Percentiles rank a stretch among this genome's conserved stretches.
These are phyloP conservation scores for Drosophila albomicans DNA, from an alignment of 1,140 invertebrate species.

Conservation along the genomic window DNA sequence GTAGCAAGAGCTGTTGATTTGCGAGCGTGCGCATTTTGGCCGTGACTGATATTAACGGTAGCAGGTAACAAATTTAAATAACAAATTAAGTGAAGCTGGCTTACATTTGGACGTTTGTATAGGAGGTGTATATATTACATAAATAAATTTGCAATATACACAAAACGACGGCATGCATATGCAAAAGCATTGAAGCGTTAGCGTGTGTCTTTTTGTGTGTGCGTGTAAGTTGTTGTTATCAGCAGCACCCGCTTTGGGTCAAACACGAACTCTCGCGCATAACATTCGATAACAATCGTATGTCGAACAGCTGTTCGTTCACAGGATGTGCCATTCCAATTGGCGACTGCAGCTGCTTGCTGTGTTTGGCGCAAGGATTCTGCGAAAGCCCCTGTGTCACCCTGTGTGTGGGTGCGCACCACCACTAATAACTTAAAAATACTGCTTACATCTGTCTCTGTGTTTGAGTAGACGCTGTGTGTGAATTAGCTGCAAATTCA, in stretches of 20 bases:
- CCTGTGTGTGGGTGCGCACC: conserved; percentile 24
- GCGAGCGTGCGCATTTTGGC: conserved; percentile 36
- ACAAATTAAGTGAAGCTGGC: conserved; percentile 31
- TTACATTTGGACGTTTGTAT: neutral
- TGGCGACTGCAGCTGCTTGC: neutral
- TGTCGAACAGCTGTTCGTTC: conserved; percentile 27
- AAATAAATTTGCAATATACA: conserved; percentile 31
- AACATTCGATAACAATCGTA: conserved; percentile 43
- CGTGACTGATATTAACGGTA: conserved; percentile 52
- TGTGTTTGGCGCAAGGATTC: conserved; percentile 27
- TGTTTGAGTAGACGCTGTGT: neutral
- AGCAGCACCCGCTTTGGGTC: conserved; percentile 2
- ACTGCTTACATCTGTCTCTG: neutral
- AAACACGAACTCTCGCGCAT: neutral
- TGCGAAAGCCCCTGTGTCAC: conserved; percentile 19
- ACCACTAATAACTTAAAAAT: conserved; percentile 2
- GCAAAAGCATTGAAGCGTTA: neutral
- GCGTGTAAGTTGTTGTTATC: conserved; percentile 12
- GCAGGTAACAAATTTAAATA: conserved; percentile 42
- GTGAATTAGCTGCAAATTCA: conserved; percentile 2
- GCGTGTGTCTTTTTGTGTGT: neutral
- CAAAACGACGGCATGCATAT: neutral
- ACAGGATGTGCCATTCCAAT: conserved; percentile 30
- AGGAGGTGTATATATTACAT: conserved; percentile 37
- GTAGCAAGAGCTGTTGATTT: conserved; percentile 11